Base-by-base conservation (phyloP, 2,797 vertebrate genomes). In the Champsocephalus esox region DNA sequence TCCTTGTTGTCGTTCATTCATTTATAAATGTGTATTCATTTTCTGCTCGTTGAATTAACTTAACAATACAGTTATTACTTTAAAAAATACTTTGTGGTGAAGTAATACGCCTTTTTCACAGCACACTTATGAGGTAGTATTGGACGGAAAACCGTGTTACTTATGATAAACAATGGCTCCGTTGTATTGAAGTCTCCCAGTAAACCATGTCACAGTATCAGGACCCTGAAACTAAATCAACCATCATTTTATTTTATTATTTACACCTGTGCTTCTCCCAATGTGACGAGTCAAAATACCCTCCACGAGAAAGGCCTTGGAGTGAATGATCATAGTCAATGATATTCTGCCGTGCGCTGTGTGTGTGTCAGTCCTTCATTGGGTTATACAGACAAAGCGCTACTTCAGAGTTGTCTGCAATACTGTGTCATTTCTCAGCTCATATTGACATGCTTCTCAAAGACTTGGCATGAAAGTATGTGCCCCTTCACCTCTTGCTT, bases 391-490 rank as follows among this genome's bases (percentile, higher is more conserved):
- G 59, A 75, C 28, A 21, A 9, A 66, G 44, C 12, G 10, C 2
- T 51, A 8, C 62, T 71, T 67, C 71, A 61, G 24, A 56, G 57
- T 75, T 84, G 64, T 87, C 82, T 86, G 65, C 43, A 12, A 41
- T 45, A 41, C 71, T 78, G 59, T 73, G 62, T 63, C n/a, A 80
- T 71, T 79, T 83, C 60, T 82, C 72, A 63, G 62, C 44, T 49
- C 69, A 51, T 82, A 86, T 79, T 69, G 73, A 80, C 81, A 61
- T 46, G 41, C 77, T 80, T 74, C 56, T 63, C 72, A 73, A 50
- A 75, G 70, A 61, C 62, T 28, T 57, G n/a, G 59, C 79, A 80
- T 82, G 66, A 84, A 85, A 82, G 62, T 45, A 56, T 79, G 73
- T 69, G 77, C 80, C 38, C 77, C 50, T 75, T 74, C 38, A 75